Base-by-base conservation (phyloP, 1,140 invertebrate genomes). In the Hermetia illucens region DNA sequence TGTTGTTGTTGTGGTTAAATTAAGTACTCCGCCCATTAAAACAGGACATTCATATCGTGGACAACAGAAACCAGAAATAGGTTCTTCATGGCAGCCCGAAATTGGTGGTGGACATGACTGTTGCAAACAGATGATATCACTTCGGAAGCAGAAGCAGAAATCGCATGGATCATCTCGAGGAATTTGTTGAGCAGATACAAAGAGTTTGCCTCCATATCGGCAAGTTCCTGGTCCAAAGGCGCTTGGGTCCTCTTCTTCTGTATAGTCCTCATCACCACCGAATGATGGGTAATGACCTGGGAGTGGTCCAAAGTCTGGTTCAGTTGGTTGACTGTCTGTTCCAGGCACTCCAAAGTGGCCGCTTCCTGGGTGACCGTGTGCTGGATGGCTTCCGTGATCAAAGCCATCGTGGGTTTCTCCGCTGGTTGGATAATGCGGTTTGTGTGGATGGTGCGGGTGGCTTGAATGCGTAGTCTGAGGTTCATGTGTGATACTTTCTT, bases 111-210 rank as follows among this genome's bases (percentile, higher is more conserved):
- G 90, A 64, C 90, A 94, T 51, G 85, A 89, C 58, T 94, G 90
- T 63, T 93, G 88, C 29, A 94, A 64, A 50, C 90, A 94, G 46
- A 94, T 93, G 44, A 94, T 92, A 53, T 93, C 90, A 55, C 87
- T 88, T 62, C 89, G 74, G 70, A 93, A 94, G 69, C 90, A 94
- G 77, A 94, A 94, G 63, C 90, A 94, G 69, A 93, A 94, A 54
- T 93, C 88, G 55, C 90, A 94, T 20, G 89, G 86, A 67, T 94
- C 86, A 42, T 90, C 83, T 47, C 88, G 68, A 16, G 88, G 88
- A 44, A 94, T 91, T 66, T 94, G 90, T 65, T 93, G 88, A 4
- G 89, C 89, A 1, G 87, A 92, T 21, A 91, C 83, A 53, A 88
- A 93, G 24, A 92, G 77, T 62, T 88, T 88, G 46, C 87, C 85